Evolutionary conservation across 2,888 invertebrate genomes (phyloP), one percentile per base, ranked within the genome.

Genomic region (Spatulosminthurus flaviceps): DNA sequence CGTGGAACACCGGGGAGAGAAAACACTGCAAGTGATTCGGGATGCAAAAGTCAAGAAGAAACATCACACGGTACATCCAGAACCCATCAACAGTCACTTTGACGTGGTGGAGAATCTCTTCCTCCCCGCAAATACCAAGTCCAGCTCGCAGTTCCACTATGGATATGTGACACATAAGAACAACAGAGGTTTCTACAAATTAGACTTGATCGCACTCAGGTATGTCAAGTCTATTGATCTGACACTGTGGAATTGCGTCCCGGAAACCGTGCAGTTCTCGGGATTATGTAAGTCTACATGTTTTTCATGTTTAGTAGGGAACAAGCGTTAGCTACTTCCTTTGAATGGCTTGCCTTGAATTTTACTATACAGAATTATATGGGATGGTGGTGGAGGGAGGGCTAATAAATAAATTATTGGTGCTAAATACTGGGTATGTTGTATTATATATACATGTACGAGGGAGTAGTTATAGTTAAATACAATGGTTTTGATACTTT

Each of bases 21-120:
- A 92, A 87, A 92, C 92, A 1, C 90, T 92, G 72, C 91, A 92
- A 86, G 91, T 93, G n/a, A 92, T 93, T 83, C 88, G 78, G 24
- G 92, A 92, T 86, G 93, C 93, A 34, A 91, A 91, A 22, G 91
- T 92, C 86, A 92, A 92, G 87, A 89, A 91, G 78, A 92, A 92
- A 86, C 93, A 93, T 87, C 92, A 92, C 86, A 92, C 92, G 0
- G 92, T 92, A 0, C 92, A 92, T 87, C 92, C 92, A 0, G 92
- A 93, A 86, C 93, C 93, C 0, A 92, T 93, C 66, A 92, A 93
- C 86, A 92, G 92, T 19, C 92, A 92, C 86, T 93, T 93, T 87
- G 93, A 93, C 88, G 89, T 92, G 84, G 92, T 93, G 5, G 89
- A 90, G 84, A 90, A 90, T 77, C 88, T 92, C 34, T 92, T 91